Conservation (phyloP, 2,113 vertebrate species). For the Psittacula cyanocephala region DNA sequence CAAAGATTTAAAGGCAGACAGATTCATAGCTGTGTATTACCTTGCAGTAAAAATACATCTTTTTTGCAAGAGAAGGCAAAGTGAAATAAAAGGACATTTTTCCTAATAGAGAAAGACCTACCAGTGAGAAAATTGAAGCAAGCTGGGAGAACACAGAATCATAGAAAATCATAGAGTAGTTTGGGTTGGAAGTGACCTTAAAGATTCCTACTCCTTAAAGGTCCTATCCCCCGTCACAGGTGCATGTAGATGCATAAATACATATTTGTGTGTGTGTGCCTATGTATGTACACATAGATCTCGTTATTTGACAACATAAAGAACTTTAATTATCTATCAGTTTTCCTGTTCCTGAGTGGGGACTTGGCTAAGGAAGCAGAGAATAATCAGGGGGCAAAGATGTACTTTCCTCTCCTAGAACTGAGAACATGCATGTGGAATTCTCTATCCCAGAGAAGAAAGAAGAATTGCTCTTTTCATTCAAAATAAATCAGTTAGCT, state of each 20-base stretch:
- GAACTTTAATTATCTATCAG: neutral
- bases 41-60: neutral
- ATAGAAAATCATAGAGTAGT: neutral
- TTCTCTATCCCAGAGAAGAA: neutral
- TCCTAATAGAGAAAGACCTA: neutral
- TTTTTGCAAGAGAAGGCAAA: neutral
- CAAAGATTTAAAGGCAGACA: neutral
- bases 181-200: neutral
- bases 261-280: too few relatives aligned
- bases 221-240: neutral
- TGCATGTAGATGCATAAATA: too few relatives aligned
- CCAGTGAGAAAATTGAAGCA: neutral
- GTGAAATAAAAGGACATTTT: neutral
- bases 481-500: neutral
- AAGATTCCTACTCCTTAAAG: neutral
- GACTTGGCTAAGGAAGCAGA: neutral
- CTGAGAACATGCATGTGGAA: neutral
- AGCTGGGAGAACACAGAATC: neutral
- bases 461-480: neutral
- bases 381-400: neutral
- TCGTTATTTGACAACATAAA: neutral
- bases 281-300: neutral
- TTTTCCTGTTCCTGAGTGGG: neutral
- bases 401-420: neutral
- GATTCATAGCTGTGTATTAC: neutral